These are phyloP conservation scores for Leptopilina syphax DNA, from an alignment of 2,888 invertebrate species.

Conservation along the genomic window DNA sequence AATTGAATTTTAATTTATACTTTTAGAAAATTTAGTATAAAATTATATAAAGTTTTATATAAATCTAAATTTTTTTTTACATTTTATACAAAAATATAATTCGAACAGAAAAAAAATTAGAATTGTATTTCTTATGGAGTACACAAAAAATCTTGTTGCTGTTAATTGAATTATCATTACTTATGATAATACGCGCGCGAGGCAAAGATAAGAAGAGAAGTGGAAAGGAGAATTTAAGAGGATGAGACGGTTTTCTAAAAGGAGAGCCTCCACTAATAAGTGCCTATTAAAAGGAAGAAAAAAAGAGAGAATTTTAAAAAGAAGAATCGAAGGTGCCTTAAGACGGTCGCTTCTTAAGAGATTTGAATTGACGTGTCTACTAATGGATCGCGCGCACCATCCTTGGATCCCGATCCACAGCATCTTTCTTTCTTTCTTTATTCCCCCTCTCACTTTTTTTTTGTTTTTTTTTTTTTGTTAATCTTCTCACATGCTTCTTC, in stretches of 20 bases:
- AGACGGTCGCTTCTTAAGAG: constrained; percentile 74
- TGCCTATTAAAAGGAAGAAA: constrained; percentile 45
- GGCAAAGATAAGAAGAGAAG: constrained; percentile 16
- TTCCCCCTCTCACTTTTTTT: constrained; percentile 45
- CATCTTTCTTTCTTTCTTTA: background rate
- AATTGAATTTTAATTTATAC: too few relatives aligned
- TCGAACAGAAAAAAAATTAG: too few relatives aligned
- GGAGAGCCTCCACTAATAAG: constrained; percentile 58
- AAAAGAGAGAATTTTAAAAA: constrained; percentile 47
- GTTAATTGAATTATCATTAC: constrained; percentile 73
- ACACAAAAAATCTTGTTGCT: too few relatives aligned
- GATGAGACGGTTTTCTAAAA: constrained; percentile 54
- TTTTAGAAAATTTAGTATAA: too few relatives aligned
- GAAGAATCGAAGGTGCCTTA: constrained; percentile 66
- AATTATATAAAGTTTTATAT: too few relatives aligned
- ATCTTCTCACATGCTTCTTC: constrained; percentile 42
- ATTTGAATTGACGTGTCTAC: constrained; percentile 74
- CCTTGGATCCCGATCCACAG: constrained; percentile 58
- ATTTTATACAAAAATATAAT: too few relatives aligned
- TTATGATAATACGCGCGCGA: constrained; percentile 66
- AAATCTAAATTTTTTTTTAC: too few relatives aligned
- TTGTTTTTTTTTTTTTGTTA: constrained; percentile 35
- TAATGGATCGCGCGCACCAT: constrained; percentile 75
- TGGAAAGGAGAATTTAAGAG: constrained; percentile 42
- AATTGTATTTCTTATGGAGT: too few relatives aligned